Conservation (phyloP, 2,888 invertebrate genomes). For the Hydroisotoma schaefferi region DNA sequence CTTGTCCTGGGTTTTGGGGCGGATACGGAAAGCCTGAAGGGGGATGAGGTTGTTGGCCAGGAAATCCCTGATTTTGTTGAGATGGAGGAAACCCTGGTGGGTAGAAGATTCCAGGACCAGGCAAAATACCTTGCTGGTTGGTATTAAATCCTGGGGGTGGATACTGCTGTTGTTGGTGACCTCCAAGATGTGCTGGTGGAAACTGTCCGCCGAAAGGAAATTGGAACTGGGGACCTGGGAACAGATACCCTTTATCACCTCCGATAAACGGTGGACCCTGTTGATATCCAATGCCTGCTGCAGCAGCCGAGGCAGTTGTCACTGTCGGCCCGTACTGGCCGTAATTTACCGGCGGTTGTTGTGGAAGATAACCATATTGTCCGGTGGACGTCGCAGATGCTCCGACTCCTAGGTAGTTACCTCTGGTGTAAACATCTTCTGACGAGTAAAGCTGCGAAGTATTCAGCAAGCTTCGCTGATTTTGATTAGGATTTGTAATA, state of each 20-base stretch:
- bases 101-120: neutral
- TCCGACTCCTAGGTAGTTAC: neutral
- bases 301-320: no score
- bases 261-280: neutral
- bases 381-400: neutral
- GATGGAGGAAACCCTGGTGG: constrained; percentile 1
- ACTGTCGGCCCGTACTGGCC: neutral
- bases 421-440: neutral
- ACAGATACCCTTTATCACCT: neutral
- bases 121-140: neutral
- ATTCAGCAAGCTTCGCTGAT: neutral
- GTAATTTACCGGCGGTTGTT: no score
- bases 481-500: neutral
- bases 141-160: neutral
- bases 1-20: neutral
- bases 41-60: neutral
- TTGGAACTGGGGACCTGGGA: neutral
- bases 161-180: neutral
- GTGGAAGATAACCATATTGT: neutral
- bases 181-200: neutral
- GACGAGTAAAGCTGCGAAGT: neutral
- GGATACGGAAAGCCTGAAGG: neutral
- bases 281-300: neutral
- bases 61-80: neutral
- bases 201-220: constrained; percentile 1